These are phyloP conservation scores for Paramormyrops kingsleyae DNA, from an alignment of 2,113 vertebrate genomes.

Conservation along the genomic window DNA sequence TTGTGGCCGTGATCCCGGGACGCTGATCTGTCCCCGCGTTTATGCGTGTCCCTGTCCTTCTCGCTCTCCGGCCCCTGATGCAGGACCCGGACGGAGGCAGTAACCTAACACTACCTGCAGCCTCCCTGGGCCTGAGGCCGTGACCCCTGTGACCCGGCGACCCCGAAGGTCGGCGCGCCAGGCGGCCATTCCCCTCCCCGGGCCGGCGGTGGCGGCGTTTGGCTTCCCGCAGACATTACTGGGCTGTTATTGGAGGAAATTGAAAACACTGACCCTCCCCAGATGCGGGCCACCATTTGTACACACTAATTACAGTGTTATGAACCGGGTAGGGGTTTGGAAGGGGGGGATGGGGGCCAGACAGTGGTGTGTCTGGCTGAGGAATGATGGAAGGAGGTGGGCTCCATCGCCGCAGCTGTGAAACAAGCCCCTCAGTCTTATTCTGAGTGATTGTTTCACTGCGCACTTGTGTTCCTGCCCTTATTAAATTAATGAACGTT, in stretches of 20 bases:
- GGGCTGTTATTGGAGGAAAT: constrained; percentile 79
- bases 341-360: constrained; percentile 16
- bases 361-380: constrained; percentile 27
- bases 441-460: neutral
- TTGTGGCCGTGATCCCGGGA: constrained; percentile 18
- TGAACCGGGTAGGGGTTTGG: constrained; percentile 36
- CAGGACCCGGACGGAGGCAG: constrained; percentile 43
- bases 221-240: constrained; percentile 62
- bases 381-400: constrained; percentile 12
- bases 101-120: constrained; percentile 58
- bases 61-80: constrained; percentile 40
- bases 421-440: constrained; percentile 7
- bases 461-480: neutral
- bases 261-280: constrained; percentile 66
- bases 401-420: neutral
- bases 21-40: neutral
- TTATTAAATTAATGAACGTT: neutral
- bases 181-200: constrained; percentile 56
- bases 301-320: constrained; percentile 56
- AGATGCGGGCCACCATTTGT: constrained; percentile 50
- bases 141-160: constrained; percentile 65
- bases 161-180: constrained; percentile 63
- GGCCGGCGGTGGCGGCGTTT: constrained; percentile 56
- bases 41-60: neutral
- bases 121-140: constrained; percentile 59